A percentile compares a stretch with the other conserved stretches of the same genome.
phyloP scores from a whole-genome alignment of 2,113 vertebrate species.

The Pollimyrus isidori region DNA sequence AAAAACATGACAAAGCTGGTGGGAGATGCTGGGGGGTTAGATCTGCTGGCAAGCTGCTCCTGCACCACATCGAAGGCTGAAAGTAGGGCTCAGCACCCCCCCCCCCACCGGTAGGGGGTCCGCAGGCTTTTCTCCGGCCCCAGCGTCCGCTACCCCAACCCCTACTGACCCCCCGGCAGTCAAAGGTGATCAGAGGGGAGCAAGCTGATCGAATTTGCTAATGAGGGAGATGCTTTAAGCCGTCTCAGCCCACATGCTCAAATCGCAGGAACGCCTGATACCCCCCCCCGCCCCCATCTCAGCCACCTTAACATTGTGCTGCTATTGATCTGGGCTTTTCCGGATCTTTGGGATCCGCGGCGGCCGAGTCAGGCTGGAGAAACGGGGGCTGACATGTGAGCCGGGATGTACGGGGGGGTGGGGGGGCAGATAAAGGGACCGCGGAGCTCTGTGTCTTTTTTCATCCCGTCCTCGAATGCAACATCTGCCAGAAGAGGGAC shows the following conservation, averaged over 20 bases:
- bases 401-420: constrained; percentile 32
- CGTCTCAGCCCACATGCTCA: constrained; percentile 61
- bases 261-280: constrained; percentile 53
- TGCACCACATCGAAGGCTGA: background rate
- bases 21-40: background rate
- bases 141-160: constrained; percentile 10
- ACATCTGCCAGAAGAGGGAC: constrained; percentile 56
- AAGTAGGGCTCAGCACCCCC: background rate
- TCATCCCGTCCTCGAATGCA: constrained; percentile 48
- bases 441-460: constrained; percentile 42
- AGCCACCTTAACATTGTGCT: constrained; percentile 60
- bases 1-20: background rate
- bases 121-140: constrained; percentile 9
- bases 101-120: constrained; percentile 47
- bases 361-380: constrained; percentile 44
- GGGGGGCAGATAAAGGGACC: constrained; percentile 53
- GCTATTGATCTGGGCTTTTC: constrained; percentile 60
- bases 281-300: constrained; percentile 46
- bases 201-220: constrained; percentile 65
- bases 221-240: constrained; percentile 66
- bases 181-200: constrained; percentile 55
- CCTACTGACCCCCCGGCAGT: constrained; percentile 41
- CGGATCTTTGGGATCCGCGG: constrained; percentile 63
- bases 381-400: constrained; percentile 58
- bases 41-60: background rate